Evolutionary conservation across 2,888 invertebrate species (phyloP).

Genomic region (Biston stratarius): DNA sequence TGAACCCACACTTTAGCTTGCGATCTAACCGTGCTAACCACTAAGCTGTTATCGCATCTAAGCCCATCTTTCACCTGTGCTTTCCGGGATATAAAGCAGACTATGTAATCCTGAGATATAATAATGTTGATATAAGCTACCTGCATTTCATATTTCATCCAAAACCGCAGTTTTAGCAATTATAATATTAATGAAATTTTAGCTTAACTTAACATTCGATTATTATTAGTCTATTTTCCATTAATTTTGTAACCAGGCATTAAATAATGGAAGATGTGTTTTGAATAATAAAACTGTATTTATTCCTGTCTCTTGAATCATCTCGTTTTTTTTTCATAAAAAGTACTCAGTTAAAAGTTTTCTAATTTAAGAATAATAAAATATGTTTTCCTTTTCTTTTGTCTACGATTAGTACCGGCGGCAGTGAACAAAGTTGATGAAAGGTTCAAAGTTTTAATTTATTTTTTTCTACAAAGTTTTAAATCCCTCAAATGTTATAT

Average conservation of each 20-base stretch:
- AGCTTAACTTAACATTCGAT: too few species aligned
- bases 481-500: conserved; percentile 65
- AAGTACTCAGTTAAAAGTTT: conserved; percentile 74
- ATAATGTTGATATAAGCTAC: too few species aligned
- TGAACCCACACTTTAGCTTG: too few species aligned
- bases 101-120: too few species aligned
- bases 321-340: conserved; percentile 61
- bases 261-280: not conserved
- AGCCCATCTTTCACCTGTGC: too few species aligned
- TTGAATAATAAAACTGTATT: not conserved
- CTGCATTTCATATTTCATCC: too few species aligned
- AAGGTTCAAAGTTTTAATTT: conserved; percentile 76
- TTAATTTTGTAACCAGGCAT: conserved; percentile 24
- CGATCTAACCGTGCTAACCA: too few species aligned
- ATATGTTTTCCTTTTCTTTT: conserved; percentile 63
- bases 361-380: conserved; percentile 81
- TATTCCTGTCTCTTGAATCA: conserved; percentile 43
- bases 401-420: conserved; percentile 54
- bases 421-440: conserved; percentile 73
- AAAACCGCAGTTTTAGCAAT: too few species aligned
- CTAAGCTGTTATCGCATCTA: too few species aligned
- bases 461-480: conserved; percentile 75
- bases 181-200: too few species aligned
- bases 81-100: too few species aligned
- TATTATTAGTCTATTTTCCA: too few species aligned